Evolutionary conservation across 2,797 vertebrate genomes (phyloP).

Genomic region (Nyctalus aviator): DNA sequence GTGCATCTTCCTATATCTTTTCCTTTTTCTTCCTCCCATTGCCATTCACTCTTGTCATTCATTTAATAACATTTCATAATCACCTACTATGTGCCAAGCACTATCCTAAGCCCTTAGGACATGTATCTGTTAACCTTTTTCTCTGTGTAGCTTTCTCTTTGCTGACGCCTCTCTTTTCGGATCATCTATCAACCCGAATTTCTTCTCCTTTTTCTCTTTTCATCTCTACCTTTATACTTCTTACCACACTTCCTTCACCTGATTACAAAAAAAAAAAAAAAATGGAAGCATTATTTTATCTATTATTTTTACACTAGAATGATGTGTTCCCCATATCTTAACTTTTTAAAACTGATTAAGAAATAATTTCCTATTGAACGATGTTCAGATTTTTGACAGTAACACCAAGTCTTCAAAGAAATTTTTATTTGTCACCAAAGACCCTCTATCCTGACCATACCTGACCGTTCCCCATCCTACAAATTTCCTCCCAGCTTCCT

Average conservation of each 20-base stretch:
- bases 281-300: neutral
- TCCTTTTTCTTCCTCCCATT: neutral
- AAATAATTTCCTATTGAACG: constrained; percentile 25
- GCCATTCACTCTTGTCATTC: neutral
- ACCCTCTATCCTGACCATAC: neutral
- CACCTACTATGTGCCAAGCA: neutral
- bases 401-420: neutral
- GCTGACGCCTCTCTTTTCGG: neutral
- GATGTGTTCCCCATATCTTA: neutral
- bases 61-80: neutral
- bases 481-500: neutral
- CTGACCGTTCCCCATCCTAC: neutral
- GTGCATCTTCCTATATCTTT: neutral
- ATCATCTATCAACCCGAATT: neutral
- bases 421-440: neutral
- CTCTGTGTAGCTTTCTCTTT: neutral
- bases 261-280: neutral
- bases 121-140: neutral
- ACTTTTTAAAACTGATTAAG: neutral
- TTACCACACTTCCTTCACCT: neutral
- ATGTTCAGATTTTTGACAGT: constrained; percentile 15
- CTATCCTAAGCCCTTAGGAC: neutral
- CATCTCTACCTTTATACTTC: neutral
- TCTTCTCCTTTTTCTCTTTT: neutral
- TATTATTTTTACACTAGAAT: constrained; percentile 9